A percentile compares a stretch with the other conserved stretches of the same genome.
Conservation (phyloP, 1,140 invertebrate species). For the Diorhabda sublineata region DNA sequence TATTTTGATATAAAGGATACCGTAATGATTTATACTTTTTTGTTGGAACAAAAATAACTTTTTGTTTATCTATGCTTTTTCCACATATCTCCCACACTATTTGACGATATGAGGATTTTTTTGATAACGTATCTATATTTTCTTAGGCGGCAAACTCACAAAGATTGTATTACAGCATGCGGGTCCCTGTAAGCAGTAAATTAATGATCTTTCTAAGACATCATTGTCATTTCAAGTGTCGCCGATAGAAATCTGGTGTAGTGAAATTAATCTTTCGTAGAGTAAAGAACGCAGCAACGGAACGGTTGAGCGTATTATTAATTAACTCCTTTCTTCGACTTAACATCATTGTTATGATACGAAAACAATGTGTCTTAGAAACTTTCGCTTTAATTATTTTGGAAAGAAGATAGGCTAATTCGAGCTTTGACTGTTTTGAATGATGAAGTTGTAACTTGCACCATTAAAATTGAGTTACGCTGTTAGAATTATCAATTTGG, state of each 20-base stretch:
- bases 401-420: background rate
- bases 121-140: background rate
- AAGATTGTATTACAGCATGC: conserved; percentile 9
- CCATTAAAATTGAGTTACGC: too few species aligned
- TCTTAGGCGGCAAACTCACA: background rate
- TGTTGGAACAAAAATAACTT: background rate
- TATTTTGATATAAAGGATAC: too few species aligned
- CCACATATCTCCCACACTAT: background rate
- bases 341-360: conserved; percentile 33
- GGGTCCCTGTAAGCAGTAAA: conserved; percentile 13
- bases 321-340: conserved; percentile 34
- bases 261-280: conserved; percentile 31
- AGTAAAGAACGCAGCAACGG: conserved; percentile 22
- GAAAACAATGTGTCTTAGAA: conserved; percentile 17
- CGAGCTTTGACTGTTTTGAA: too few species aligned
- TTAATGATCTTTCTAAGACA: conserved; percentile 30
- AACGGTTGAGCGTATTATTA: conserved; percentile 28
- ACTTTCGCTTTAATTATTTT: background rate
- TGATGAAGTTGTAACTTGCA: too few species aligned
- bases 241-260: conserved; percentile 30
- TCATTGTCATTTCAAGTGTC: conserved; percentile 33
- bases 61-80: background rate
- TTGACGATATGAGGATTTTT: background rate
- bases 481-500: too few species aligned
- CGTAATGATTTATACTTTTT: background rate